Evolutionary conservation across 1,140 invertebrate species (phyloP).

Genomic region (Bombus waltoni): DNA sequence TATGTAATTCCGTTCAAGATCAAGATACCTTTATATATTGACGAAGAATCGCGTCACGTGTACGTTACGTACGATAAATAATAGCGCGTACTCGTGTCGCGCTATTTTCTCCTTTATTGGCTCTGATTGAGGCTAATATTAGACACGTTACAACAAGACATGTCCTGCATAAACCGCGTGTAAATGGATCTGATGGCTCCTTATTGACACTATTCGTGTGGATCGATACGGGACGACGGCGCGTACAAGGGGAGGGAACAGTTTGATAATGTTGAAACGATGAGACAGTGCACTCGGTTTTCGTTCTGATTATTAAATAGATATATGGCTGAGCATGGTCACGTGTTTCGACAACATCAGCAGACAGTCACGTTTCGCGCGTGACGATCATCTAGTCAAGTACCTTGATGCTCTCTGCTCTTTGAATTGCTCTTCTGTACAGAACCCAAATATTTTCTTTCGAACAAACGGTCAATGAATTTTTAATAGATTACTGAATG

Average conservation of each 20-base stretch:
- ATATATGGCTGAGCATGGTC: not conserved
- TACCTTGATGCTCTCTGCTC: not conserved
- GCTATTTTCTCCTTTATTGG: slow-evolving; percentile 67
- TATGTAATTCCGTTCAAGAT: slow-evolving; percentile 37
- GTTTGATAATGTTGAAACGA: not conserved
- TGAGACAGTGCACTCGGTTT: not conserved
- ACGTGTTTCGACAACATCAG: not conserved
- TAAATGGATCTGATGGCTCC: slow-evolving; percentile 48
- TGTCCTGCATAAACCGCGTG: slow-evolving; percentile 38
- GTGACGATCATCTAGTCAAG: slow-evolving; percentile 1
- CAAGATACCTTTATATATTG: slow-evolving; percentile 66
- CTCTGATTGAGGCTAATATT: slow-evolving; percentile 70
- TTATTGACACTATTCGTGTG: slow-evolving; percentile 55
- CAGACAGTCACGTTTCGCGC: slow-evolving; percentile 23
- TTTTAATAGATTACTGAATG: not conserved
- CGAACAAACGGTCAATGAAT: not conserved
- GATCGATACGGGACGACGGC: slow-evolving; percentile 32
- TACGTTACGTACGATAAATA: slow-evolving; percentile 37
- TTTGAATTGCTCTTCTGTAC: not conserved
- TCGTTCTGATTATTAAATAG: slow-evolving; percentile 21
- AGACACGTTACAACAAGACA: slow-evolving; percentile 46
- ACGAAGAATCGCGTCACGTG: slow-evolving; percentile 44
- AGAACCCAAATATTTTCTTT: not conserved
- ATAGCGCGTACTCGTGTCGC: slow-evolving; percentile 36
- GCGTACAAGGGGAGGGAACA: not conserved